A percentile compares a stretch with the other conserved stretches of the same genome.
phyloP scores from a whole-genome alignment of 1,140 invertebrate genomes.

The Polyergus mexicanus region DNA sequence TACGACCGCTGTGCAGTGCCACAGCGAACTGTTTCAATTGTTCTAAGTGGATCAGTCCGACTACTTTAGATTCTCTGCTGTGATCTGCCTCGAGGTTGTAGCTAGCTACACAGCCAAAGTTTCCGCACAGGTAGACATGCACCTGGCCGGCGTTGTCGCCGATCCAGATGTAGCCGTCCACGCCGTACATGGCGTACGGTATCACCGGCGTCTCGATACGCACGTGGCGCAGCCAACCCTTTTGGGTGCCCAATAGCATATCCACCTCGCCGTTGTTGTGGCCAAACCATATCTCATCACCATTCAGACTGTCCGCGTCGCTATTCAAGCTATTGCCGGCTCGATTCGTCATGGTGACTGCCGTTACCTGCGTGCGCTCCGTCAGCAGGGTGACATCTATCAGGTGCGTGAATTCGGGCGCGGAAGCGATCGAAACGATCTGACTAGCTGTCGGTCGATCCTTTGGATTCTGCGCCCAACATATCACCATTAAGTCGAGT shows the following conservation, averaged over 20 bases:
- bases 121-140: conserved; percentile 90
- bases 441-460: conserved; percentile 96
- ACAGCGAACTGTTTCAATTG: conserved; percentile 91
- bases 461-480: conserved; percentile 96
- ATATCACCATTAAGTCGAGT: conserved; percentile 97
- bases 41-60: conserved; percentile 89
- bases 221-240: conserved; percentile 88
- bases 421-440: conserved; percentile 95
- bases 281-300: conserved; percentile 90
- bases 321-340: conserved; percentile 17
- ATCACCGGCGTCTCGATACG: conserved; percentile 87
- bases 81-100: conserved; percentile 86
- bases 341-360: conserved; percentile 83
- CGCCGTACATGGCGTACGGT: conserved; percentile 90
- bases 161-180: conserved; percentile 93
- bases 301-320: conserved; percentile 80
- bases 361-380: conserved; percentile 88
- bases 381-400: conserved; percentile 92
- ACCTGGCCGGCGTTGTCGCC: conserved; percentile 94
- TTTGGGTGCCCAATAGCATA: conserved; percentile 88
- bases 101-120: conserved; percentile 85
- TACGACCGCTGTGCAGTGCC: conserved; percentile 90
- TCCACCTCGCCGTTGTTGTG: conserved; percentile 91
- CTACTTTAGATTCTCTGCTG: conserved; percentile 87
- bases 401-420: conserved; percentile 97